Evolutionary conservation across 2,888 invertebrate species (phyloP).

Genomic region (Phytoseiulus persimilis): DNA sequence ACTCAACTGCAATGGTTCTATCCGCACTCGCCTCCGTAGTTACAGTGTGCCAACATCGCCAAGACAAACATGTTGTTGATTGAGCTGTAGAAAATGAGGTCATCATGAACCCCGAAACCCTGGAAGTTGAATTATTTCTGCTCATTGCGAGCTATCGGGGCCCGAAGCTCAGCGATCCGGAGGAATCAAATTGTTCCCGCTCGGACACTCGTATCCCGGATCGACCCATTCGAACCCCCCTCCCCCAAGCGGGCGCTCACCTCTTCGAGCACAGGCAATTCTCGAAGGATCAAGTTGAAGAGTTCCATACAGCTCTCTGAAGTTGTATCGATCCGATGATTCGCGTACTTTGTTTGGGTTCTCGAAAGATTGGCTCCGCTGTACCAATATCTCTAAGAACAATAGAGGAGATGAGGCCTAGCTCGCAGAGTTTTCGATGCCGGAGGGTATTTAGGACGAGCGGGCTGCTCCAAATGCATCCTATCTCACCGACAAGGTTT

Average conservation of each 20-base stretch:
- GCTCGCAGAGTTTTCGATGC: background rate
- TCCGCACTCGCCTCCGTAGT: background rate
- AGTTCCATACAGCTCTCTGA: background rate
- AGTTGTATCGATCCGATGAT: slow-evolving; percentile 47
- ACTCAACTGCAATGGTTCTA: background rate
- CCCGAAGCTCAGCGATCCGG: too few relatives aligned
- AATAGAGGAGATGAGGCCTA: slow-evolving; percentile 45
- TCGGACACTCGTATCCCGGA: too few relatives aligned
- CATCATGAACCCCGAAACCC: background rate
- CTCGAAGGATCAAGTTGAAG: background rate
- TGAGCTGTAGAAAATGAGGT: background rate
- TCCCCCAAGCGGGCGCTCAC: background rate
- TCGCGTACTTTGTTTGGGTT: slow-evolving; percentile 48
- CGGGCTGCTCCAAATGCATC: too few relatives aligned
- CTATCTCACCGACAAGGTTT: background rate
- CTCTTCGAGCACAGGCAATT: background rate
- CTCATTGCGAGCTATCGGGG: too few relatives aligned
- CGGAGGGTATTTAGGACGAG: too few relatives aligned
- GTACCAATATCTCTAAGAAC: slow-evolving; percentile 50
- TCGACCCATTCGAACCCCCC: too few relatives aligned
- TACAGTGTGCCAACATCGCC: background rate
- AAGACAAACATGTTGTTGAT: slow-evolving; percentile 5
- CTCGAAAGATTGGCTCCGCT: slow-evolving; percentile 53
- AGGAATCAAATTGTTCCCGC: too few relatives aligned
- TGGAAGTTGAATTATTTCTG: background rate